Base-by-base conservation (phyloP, 2,113 vertebrate species). In the Indri indri region DNA sequence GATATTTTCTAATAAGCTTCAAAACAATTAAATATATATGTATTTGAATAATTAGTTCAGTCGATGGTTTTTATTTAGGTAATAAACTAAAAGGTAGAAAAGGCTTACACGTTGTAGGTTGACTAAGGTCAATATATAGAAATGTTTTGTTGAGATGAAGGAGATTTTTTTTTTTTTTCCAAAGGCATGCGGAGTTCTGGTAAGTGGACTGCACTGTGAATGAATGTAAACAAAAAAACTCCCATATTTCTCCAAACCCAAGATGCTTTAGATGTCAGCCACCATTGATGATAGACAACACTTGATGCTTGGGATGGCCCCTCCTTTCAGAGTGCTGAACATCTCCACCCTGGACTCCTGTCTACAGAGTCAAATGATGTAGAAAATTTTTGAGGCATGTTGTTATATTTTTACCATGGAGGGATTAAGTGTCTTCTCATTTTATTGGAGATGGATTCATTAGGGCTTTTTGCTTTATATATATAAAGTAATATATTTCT, bases 111-210 rank as follows among this genome's bases (percentile, higher is more conserved):
- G 94, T 94, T 66, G 4, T 13, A 54, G 16, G 4, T 45, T 66
- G 14, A 50, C 6, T 91, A 52, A 57, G 6, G 8, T 34, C 66
- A 89, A 37, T n/a, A 32, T 52, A 22, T 23, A 66, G 16, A 8
- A 40, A 52, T 82, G 1, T 47, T 89, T 81, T 52, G 8, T 32
- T 86, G 45, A 86, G 20, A 40, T 17, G 6, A 76, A 76, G 18
- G 34, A 47, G 16, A 3, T 40, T 3, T 13, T 71, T 82, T 42
- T 71, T 82, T 42, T 42, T 63, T 88, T 34, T 47, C 8, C n/a
- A 91, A 79, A 96, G 34, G 23, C 42, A 34, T 59, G 50, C 6
- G 23, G 54, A 77, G 52, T 96, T 94, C 50, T 94, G 50, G 82
- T 40, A 89, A 37, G 14, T 86, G 18, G 12, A 85, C 6, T 45